Conservation (phyloP, 2,888 invertebrate species). For the Epistrophe eligans region DNA sequence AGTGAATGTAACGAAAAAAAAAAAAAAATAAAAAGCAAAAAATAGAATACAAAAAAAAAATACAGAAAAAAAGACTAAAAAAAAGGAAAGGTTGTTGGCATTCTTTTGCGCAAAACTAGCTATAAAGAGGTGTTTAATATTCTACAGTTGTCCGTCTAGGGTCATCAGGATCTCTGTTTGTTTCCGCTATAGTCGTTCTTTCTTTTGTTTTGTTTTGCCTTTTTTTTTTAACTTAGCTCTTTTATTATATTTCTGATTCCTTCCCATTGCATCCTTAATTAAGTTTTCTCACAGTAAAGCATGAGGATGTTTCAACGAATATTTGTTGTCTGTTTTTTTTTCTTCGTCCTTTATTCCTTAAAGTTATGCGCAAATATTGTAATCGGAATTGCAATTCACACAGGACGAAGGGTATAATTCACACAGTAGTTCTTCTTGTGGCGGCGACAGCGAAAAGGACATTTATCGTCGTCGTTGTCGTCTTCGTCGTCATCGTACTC, state of each 20-base stretch:
- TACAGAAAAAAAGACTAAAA: neutral
- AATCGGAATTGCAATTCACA: conserved; percentile 62
- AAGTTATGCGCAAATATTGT: conserved; percentile 67
- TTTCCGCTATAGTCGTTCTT: conserved; percentile 16
- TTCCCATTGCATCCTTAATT: conserved; percentile 69
- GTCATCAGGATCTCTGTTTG: conserved; percentile 59
- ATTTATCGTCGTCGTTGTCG: conserved; percentile 47
- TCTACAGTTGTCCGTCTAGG: conserved; percentile 74
- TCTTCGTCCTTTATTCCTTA: conserved; percentile 4
- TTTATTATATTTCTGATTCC: conserved; percentile 57
- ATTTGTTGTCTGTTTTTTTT: conserved; percentile 27
- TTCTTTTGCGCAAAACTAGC: conserved; percentile 65
- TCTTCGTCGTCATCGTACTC: neutral
- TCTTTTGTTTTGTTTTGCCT: neutral
- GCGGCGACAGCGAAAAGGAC: conserved; percentile 63
- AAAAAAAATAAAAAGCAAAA: neutral
- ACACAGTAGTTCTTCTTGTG: conserved; percentile 52
- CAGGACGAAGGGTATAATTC: conserved; percentile 52
- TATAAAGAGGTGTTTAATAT: conserved; percentile 65
- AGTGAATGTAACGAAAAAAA: conserved; percentile 50
- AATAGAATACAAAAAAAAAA: neutral
- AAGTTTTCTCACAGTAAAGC: conserved; percentile 57
- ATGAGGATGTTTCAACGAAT: conserved; percentile 41
- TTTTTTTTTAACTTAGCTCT: conserved; percentile 15
- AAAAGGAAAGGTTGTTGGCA: conserved; percentile 58